These are phyloP conservation scores for Meta bourneti DNA, from an alignment of 2,888 invertebrate genomes.

Conservation along the genomic window DNA sequence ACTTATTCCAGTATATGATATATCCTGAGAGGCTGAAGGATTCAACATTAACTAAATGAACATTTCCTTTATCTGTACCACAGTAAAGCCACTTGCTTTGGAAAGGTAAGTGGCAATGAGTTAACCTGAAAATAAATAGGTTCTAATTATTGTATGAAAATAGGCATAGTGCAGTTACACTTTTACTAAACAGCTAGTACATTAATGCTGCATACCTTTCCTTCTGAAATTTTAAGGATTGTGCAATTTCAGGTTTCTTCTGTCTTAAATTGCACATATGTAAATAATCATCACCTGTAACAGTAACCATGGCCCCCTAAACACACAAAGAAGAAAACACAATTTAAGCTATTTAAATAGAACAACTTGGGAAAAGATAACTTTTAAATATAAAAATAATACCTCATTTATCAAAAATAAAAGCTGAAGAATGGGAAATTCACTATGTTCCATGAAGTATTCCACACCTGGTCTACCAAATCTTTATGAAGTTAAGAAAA, in stretches of 20 bases:
- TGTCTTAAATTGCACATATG: constrained; percentile 99
- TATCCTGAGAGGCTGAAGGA: constrained; percentile 97
- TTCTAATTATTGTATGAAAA: not conserved
- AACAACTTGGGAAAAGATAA: not conserved
- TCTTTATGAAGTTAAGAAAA: constrained; percentile 84
- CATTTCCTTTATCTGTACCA: constrained; percentile 98
- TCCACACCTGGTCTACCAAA: constrained; percentile 98
- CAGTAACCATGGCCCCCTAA: constrained; percentile 93
- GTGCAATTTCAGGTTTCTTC: constrained; percentile 95
- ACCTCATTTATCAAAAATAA: constrained; percentile 96
- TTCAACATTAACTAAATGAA: constrained; percentile 98
- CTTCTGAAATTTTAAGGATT: constrained; percentile 97
- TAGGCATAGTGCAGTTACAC: not conserved
- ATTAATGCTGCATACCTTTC: constrained; percentile 86
- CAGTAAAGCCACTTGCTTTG: constrained; percentile 99
- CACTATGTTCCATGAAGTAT: constrained; percentile 91
- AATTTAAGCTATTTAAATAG: not conserved
- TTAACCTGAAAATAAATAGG: constrained; percentile 86
- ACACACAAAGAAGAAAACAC: constrained; percentile 24
- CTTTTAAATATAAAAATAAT: constrained; percentile 14
- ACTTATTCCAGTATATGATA: constrained; percentile 99
- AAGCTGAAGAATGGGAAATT: constrained; percentile 90
- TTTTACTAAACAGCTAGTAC: not conserved
- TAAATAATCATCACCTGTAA: constrained; percentile 96
- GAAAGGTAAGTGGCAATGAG: constrained; percentile 95